Evolutionary conservation across 2,888 invertebrate genomes (phyloP).

Genomic region (Thysanoteuthis rhombus): DNA sequence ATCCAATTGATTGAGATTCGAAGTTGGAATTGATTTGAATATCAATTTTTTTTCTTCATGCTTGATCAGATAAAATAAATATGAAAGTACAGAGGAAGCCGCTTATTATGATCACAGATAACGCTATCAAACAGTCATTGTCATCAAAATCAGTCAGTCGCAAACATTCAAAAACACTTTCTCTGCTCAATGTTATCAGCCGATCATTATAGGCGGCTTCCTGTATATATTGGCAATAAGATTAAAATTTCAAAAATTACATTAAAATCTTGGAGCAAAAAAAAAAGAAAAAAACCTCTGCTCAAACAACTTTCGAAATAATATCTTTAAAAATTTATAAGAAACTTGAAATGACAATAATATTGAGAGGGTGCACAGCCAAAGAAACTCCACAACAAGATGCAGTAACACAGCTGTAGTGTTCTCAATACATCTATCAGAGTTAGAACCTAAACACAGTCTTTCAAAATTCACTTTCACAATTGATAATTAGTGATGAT

Average conservation of each 20-base stretch:
- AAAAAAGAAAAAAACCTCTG: neutral
- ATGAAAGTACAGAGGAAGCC: no score
- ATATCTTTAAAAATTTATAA: neutral
- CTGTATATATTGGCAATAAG: no score
- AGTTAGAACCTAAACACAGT: neutral
- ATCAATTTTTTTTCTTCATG: neutral
- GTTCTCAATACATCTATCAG: conserved; percentile 19
- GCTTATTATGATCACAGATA: no score
- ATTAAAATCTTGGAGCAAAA: no score
- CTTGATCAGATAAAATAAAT: neutral
- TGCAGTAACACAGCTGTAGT: conserved; percentile 29
- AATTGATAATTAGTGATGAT: neutral
- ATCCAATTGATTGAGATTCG: neutral
- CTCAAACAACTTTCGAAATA: neutral
- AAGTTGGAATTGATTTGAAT: no score
- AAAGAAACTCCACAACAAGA: conserved; percentile 28
- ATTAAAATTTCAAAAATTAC: neutral
- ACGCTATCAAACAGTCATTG: no score
- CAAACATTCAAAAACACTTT: no score
- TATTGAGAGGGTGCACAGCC: conserved; percentile 30
- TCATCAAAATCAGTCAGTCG: no score
- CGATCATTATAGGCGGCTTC: no score
- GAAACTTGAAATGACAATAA: neutral
- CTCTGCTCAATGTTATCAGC: no score
- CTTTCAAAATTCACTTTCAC: neutral